A percentile compares a stretch with the other conserved stretches of the same genome.
Evolutionary conservation across 2,113 vertebrate species (phyloP).

Genomic region (Meriones unguiculatus): DNA sequence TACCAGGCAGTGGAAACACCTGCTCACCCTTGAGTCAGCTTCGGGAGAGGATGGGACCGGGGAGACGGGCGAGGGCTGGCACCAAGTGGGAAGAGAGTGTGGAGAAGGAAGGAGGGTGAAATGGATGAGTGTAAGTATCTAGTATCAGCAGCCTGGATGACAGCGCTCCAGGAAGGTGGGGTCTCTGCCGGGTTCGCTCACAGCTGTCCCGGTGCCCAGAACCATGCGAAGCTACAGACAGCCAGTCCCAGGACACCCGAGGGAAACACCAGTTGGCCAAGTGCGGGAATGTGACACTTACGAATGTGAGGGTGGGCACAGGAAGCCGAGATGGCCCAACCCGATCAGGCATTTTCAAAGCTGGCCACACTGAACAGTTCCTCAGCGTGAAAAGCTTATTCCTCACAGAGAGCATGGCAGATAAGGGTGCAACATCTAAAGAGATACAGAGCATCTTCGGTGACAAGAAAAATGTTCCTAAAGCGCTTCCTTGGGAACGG

Average conservation of each 20-base stretch:
- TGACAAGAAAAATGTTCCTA: not conserved
- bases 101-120: not conserved
- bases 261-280: not conserved
- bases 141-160: not conserved
- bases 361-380: not conserved
- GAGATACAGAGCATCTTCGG: not conserved
- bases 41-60: not conserved
- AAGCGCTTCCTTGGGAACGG: not conserved
- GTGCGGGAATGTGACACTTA: not conserved
- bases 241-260: no score
- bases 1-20: not conserved
- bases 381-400: not conserved
- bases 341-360: not conserved
- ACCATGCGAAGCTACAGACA: not conserved
- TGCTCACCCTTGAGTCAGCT: not conserved
- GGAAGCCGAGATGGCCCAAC: not conserved
- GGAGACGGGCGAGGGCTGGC: not conserved
- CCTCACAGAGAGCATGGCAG: not conserved
- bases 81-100: not conserved
- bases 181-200: not conserved
- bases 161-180: not conserved
- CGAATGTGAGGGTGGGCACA: not conserved
- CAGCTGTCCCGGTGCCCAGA: not conserved
- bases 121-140: not conserved
- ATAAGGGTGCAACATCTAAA: fast-evolving